phyloP scores from a whole-genome alignment of 2,888 invertebrate genomes.

The Agonopterix heracliana region DNA sequence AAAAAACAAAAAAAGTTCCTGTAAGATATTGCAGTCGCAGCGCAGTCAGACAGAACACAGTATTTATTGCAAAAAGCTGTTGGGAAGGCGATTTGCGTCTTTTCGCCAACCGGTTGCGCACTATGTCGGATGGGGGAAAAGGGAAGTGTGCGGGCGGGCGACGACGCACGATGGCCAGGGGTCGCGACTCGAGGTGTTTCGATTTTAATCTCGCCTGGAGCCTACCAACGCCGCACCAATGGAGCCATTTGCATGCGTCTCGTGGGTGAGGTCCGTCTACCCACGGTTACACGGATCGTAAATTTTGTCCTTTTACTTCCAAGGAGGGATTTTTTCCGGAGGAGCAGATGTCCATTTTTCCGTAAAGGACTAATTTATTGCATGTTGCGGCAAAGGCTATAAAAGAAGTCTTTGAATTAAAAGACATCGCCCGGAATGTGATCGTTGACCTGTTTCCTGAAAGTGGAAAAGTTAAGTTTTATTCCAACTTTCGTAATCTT shows the following conservation, averaged over 20 bases:
- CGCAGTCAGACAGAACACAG: background rate
- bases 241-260: slow-evolving; percentile 70
- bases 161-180: slow-evolving; percentile 17
- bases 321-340: slow-evolving; percentile 60
- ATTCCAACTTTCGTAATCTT: slow-evolving; percentile 11
- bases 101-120: slow-evolving; percentile 3
- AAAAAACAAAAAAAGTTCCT: too few species aligned
- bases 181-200: slow-evolving; percentile 45
- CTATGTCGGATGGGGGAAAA: background rate
- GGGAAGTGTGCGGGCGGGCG: slow-evolving; percentile 4
- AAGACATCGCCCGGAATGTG: slow-evolving; percentile 46
- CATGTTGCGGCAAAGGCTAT: slow-evolving; percentile 56
- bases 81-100: slow-evolving; percentile 1
- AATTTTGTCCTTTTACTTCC: slow-evolving; percentile 71
- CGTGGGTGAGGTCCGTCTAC: slow-evolving; percentile 65
- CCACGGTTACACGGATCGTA: slow-evolving; percentile 69
- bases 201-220: slow-evolving; percentile 51
- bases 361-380: slow-evolving; percentile 68
- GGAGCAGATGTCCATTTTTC: slow-evolving; percentile 70
- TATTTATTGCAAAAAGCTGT: slow-evolving; percentile 8
- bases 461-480: slow-evolving; percentile 24
- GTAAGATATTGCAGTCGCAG: too few species aligned
- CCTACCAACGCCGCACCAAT: slow-evolving; percentile 55
- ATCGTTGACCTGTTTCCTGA: slow-evolving; percentile 45
- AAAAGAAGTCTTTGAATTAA: slow-evolving; percentile 60